Evolutionary conservation across 2,797 vertebrate species (phyloP).

Genomic region (Vipera ursinii): DNA sequence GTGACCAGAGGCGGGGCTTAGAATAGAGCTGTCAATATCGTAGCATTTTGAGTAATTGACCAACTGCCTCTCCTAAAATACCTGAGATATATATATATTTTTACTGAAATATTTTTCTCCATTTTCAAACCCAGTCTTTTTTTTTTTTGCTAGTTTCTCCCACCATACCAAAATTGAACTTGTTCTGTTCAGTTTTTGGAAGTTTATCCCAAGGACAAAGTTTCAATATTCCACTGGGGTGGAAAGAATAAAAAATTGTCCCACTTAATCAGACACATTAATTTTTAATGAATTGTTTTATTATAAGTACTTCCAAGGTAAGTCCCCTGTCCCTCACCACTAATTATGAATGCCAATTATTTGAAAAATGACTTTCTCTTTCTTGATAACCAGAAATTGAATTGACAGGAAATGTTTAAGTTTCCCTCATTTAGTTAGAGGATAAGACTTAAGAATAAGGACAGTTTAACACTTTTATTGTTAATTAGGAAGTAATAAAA

Average conservation of each 20-base stretch:
- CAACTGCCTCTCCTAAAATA: neutral
- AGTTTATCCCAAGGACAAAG: neutral
- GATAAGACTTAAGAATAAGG: neutral
- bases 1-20: neutral
- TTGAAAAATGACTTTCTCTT: neutral
- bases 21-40: neutral
- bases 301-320: neutral
- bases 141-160: neutral
- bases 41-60: neutral
- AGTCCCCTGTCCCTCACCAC: neutral
- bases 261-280: neutral
- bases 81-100: neutral
- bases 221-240: neutral
- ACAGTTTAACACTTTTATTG: neutral
- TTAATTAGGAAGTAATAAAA: neutral
- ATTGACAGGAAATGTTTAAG: neutral
- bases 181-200: neutral
- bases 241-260: neutral
- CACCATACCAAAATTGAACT: neutral
- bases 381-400: neutral
- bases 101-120: neutral
- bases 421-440: neutral
- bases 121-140: neutral
- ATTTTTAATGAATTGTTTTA: neutral
- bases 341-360: neutral